Percentiles rank a stretch among this genome's conserved stretches.
Conservation (phyloP, 2,888 invertebrate genomes). For the Acanthosepion lycidas region DNA sequence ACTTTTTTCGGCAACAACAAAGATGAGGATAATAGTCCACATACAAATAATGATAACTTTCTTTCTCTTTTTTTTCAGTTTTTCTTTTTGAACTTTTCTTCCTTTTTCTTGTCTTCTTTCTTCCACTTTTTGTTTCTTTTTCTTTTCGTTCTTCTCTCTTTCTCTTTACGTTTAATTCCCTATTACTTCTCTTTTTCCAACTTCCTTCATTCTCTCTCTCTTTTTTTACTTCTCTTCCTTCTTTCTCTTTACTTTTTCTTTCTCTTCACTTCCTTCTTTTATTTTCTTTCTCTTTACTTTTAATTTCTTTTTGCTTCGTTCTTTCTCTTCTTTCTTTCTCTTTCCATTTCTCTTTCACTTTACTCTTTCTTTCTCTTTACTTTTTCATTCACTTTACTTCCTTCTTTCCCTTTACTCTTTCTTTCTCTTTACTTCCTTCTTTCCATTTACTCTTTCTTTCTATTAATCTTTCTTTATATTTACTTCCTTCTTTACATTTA, state of each 20-base stretch:
- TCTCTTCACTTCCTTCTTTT: too few relatives aligned
- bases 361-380: not conserved
- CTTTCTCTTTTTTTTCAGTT: not conserved
- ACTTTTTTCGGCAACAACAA: too few relatives aligned
- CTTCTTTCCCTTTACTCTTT: not conserved
- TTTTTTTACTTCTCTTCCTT: not conserved
- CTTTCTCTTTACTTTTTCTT: not conserved
- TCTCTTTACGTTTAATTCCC: not conserved
- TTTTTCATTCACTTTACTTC: not conserved
- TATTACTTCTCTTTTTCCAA: not conserved
- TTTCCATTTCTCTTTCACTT: too few relatives aligned
- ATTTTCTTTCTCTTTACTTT: too few relatives aligned
- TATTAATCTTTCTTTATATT: not conserved
- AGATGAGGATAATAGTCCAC: too few relatives aligned
- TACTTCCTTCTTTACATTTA: not conserved
- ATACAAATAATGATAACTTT: not conserved
- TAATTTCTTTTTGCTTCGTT: not conserved
- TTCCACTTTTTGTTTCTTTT: not conserved
- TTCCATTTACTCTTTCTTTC: not conserved
- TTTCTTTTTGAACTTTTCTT: not conserved
- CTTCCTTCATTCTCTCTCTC: not conserved
- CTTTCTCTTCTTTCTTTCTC: too few relatives aligned
- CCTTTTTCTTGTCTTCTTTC: not conserved
- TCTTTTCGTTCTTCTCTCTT: not conserved
- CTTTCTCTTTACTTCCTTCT: too few relatives aligned